These are phyloP conservation scores for Cheilosia variabilis DNA, from an alignment of 2,888 invertebrate genomes.

Conservation along the genomic window DNA sequence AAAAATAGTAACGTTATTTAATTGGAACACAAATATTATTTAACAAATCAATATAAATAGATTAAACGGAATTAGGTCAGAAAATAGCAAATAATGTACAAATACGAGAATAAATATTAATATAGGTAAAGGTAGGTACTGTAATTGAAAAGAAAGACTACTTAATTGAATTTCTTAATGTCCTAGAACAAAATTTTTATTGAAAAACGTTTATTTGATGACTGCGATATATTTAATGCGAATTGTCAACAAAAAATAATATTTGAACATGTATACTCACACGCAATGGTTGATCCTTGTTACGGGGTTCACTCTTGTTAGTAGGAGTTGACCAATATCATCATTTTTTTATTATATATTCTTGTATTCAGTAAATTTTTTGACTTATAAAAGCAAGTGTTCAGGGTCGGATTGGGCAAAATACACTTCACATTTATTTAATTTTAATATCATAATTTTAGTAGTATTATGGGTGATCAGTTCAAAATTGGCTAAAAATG, in stretches of 20 bases:
- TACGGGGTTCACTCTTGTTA: constrained; percentile 41
- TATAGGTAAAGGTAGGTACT: too few species aligned
- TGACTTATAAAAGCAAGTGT: constrained; percentile 25
- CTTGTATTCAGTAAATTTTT: constrained; percentile 37
- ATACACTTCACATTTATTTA: constrained; percentile 45
- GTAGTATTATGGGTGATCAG: constrained; percentile 32
- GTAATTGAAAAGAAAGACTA: too few species aligned
- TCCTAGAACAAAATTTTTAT: too few species aligned
- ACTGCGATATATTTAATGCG: background rate
- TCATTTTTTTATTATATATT: constrained; percentile 20
- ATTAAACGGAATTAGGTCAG: too few species aligned
- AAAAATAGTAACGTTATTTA: background rate
- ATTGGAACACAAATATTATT: background rate
- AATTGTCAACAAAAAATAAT: constrained; percentile 1
- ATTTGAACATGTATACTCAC: constrained; percentile 20
- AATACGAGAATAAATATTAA: too few species aligned
- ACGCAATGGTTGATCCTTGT: constrained; percentile 12
- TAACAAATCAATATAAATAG: too few species aligned
- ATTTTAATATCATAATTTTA: constrained; percentile 29
- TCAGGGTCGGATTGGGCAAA: constrained; percentile 34
- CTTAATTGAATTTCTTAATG: too few species aligned
- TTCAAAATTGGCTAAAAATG: constrained; percentile 80
- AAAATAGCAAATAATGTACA: too few species aligned
- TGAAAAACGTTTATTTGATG: too few species aligned
- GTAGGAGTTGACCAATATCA: constrained; percentile 32